Base-by-base conservation (phyloP, 2,797 vertebrate species). In the Poecilia gillii region DNA sequence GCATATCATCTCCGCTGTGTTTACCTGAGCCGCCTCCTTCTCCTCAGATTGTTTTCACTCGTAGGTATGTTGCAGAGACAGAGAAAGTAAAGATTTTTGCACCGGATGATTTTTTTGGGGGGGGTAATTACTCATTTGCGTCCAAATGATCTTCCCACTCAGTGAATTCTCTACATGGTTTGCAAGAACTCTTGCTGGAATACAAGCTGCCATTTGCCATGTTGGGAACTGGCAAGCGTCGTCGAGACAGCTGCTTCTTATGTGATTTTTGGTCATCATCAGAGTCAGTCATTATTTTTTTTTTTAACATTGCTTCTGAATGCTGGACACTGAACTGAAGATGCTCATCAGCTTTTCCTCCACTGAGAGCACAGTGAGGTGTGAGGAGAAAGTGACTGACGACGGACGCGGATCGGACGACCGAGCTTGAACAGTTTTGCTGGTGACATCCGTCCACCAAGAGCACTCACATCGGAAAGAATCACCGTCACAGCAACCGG, bases 391-490 rank as follows among this genome's bases (percentile, higher is more conserved):
- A 87, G 59, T 84, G 83, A 89, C 75, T 87, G 91, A 85, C 89
- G 88, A 80, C 73, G 80, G 80, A 76, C 85, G 43, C 80, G 71
- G 76, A 81, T 91, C 81, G 79, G 83, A 81, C 89, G 85, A 71
- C 57, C 72, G 80, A 84, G 88, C 89, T 86, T 86, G 88, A 87
- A 85, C 3, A 6, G 47, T 36, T 77, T 84, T 68, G 73, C 76
- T 70, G 79, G 82, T 86, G 93, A 89, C 89, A 90, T 70, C 77
- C 77, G 73, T 78, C 64, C 76, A 85, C 79, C 86, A 88, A 77
- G 80, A 86, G 85, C 85, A 86, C 87, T 84, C 77, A 51, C 86
- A 91, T 95, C 84, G 33, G 80, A 92, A 90, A 84, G 81, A 89
- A 92, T 94, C 86, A 88, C 76, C 89, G 87, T 95, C 92, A 93